These are phyloP conservation scores for Discoglossus pictus DNA, from an alignment of 2,797 vertebrate genomes.

Conservation along the genomic window DNA sequence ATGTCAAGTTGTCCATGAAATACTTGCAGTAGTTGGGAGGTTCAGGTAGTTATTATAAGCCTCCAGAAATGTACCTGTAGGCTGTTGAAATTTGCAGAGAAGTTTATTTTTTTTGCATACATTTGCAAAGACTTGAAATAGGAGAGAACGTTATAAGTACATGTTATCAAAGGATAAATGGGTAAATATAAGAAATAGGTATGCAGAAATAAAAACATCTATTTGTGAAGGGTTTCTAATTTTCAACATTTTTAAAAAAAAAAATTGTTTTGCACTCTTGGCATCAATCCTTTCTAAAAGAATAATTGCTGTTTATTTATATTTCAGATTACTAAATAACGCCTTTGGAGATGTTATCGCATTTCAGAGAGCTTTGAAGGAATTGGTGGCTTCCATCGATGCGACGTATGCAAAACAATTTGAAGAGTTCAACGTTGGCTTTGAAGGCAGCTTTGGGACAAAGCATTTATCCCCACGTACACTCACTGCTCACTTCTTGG, in stretches of 20 bases:
- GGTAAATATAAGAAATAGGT: no score
- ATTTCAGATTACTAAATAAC: conserved; percentile 69
- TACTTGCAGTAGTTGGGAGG: no score
- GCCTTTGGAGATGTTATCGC: conserved; percentile 70
- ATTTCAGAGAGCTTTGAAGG: conserved; percentile 74
- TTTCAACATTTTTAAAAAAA: conserved; percentile 7
- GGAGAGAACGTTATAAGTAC: no score
- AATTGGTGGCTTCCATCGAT: conserved; percentile 69
- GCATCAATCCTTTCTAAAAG: no score
- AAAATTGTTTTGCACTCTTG: neutral
- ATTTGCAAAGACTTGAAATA: no score
- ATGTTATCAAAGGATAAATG: no score
- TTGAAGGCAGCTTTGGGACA: conserved; percentile 67
- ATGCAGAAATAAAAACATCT: no score
- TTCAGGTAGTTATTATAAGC: no score
- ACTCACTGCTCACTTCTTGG: conserved; percentile 63
- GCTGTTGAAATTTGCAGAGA: no score
- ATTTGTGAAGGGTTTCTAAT: neutral
- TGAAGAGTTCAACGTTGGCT: conserved; percentile 66
- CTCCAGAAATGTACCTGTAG: no score
- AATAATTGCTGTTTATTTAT: conserved; percentile 42
- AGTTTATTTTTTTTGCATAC: no score
- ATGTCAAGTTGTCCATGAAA: no score
- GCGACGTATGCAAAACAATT: conserved; percentile 67
- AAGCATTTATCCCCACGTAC: conserved; percentile 63